Percentiles rank a stretch among this genome's conserved stretches.
These are phyloP conservation scores for Ichneumoninae sp. DNA, from an alignment of 2,888 invertebrate genomes.

Conservation along the genomic window DNA sequence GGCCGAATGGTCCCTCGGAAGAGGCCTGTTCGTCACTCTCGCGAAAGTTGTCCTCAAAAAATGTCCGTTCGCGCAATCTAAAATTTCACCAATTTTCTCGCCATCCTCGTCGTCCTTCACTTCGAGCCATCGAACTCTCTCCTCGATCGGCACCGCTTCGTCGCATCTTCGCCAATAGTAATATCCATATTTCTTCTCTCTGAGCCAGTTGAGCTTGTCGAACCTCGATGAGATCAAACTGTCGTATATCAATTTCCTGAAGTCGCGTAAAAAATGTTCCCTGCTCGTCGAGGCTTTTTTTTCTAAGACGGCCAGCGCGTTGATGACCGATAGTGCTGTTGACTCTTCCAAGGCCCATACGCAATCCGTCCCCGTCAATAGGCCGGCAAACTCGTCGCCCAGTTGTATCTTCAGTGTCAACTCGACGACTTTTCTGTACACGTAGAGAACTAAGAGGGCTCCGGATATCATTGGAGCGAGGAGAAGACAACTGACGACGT, in stretches of 20 bases:
- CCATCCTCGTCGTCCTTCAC: slow-evolving; percentile 75
- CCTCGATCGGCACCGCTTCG: slow-evolving; percentile 81
- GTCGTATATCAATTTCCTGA: slow-evolving; percentile 68
- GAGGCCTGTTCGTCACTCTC: slow-evolving; percentile 82
- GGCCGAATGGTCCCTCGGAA: slow-evolving; percentile 85
- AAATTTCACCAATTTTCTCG: slow-evolving; percentile 72
- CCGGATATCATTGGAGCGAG: slow-evolving; percentile 67
- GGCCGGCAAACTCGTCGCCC: slow-evolving; percentile 83
- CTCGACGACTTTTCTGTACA: slow-evolving; percentile 71
- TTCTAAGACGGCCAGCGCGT: slow-evolving; percentile 85
- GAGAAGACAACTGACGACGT: slow-evolving; percentile 65
- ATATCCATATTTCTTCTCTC: slow-evolving; percentile 85
- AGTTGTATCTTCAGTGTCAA: slow-evolving; percentile 69
- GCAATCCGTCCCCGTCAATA: slow-evolving; percentile 85
- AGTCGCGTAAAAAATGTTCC: slow-evolving; percentile 68
- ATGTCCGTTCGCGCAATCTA: slow-evolving; percentile 74
- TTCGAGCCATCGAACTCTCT: slow-evolving; percentile 84
- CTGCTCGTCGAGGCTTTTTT: slow-evolving; percentile 70
- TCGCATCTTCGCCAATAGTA: slow-evolving; percentile 85
- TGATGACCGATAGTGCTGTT: slow-evolving; percentile 84
- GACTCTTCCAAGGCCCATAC: slow-evolving; percentile 86
- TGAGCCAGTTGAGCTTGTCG: slow-evolving; percentile 84
- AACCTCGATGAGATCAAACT: slow-evolving; percentile 68
- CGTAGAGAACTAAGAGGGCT: slow-evolving; percentile 63
- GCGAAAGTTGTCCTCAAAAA: slow-evolving; percentile 83